Evolutionary conservation across 2,113 vertebrate species (phyloP).

Genomic region (Pimephales promelas): DNA sequence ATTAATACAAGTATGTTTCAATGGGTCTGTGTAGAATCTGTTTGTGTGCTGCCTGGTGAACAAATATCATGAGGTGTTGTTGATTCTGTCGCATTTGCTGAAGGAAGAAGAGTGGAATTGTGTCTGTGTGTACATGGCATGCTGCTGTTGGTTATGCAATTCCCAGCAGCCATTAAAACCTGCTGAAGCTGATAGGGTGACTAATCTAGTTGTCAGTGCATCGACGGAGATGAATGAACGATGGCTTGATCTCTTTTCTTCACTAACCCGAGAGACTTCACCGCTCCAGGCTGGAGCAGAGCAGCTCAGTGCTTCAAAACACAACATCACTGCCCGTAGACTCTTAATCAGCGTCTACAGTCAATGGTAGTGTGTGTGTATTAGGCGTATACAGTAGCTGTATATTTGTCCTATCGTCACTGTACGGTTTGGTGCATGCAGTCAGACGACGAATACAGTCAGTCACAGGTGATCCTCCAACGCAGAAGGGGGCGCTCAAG

Average conservation of each 20-base stretch:
- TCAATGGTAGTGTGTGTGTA: neutral
- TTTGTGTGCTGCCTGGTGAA: neutral
- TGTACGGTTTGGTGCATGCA: too few relatives aligned
- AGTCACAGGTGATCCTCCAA: too few relatives aligned
- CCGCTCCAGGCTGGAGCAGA: neutral
- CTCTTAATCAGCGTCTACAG: neutral
- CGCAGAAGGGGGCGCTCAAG: too few relatives aligned
- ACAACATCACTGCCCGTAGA: neutral
- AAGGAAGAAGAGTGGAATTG: neutral
- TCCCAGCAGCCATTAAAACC: conserved; percentile 8
- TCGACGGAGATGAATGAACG: conserved; percentile 34
- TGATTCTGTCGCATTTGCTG: neutral
- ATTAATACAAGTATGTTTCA: neutral
- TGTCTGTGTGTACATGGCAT: conserved; percentile 26
- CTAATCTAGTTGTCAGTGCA: conserved; percentile 46
- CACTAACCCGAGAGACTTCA: neutral
- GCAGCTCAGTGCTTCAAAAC: neutral
- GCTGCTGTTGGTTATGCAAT: conserved; percentile 4
- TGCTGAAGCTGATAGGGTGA: conserved; percentile 33
- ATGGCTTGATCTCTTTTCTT: neutral
- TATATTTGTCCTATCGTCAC: too few relatives aligned
- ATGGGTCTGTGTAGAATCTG: neutral
- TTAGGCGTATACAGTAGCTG: too few relatives aligned
- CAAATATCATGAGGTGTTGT: neutral
- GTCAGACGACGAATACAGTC: too few relatives aligned